Conservation (phyloP, 2,797 vertebrate species). For the Leptatherina wallacei region DNA sequence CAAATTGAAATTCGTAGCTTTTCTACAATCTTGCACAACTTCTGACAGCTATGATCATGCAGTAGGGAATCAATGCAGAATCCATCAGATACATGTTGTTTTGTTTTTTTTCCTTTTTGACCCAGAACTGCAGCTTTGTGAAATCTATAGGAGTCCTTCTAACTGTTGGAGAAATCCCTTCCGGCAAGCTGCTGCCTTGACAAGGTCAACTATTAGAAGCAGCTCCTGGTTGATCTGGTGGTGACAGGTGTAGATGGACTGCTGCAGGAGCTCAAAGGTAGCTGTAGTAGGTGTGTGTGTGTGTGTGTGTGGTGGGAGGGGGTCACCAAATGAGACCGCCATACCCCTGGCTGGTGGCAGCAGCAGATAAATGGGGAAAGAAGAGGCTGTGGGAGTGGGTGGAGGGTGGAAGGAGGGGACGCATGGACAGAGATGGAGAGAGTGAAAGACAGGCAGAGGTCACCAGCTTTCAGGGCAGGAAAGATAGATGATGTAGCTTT, state of each 20-base stretch:
- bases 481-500: conserved; percentile 22
- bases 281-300: too few species aligned
- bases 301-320: conserved; percentile 7
- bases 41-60: too few species aligned
- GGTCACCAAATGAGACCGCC: too few species aligned
- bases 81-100: too few species aligned
- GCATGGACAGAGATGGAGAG: conserved; percentile 20
- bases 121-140: too few species aligned
- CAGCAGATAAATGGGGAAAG: conserved; percentile 13
- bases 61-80: too few species aligned
- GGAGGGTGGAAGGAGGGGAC: neutral
- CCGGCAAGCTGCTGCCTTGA: conserved; percentile 6
- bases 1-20: too few species aligned
- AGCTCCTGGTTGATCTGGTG: conserved; percentile 5
- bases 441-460: conserved; percentile 34
- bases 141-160: neutral
- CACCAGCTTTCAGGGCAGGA: conserved; percentile 41
- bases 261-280: conserved; percentile 40
- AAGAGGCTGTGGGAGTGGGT: neutral
- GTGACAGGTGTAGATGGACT: conserved; percentile 9
- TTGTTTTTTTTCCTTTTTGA: too few species aligned
- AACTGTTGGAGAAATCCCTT: conserved; percentile 11
- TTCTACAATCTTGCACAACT: too few species aligned
- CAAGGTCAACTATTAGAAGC: conserved; percentile 20
- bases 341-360: conserved; percentile 7